These are phyloP conservation scores for Myrmophylax atrothorax DNA, from an alignment of 2,113 vertebrate species.

Conservation along the genomic window DNA sequence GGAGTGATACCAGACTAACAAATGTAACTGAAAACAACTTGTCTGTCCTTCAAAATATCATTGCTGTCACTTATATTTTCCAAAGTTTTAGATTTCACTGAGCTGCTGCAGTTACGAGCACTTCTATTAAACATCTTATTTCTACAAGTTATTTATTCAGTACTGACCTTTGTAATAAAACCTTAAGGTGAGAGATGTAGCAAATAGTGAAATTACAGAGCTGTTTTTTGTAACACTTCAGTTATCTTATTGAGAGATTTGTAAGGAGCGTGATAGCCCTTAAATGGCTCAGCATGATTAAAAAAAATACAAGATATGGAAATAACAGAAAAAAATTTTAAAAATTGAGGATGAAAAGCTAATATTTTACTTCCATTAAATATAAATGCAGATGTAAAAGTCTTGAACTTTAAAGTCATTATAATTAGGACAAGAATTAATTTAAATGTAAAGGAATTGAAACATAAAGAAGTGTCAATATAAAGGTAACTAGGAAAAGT, in stretches of 20 bases:
- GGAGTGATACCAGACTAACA: background rate
- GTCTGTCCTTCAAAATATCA: conserved; percentile 14
- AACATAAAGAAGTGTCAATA: background rate
- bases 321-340: background rate
- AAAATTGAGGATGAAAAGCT: background rate
- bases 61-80: conserved; percentile 25
- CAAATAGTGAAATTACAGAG: conserved; percentile 48
- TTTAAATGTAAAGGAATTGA: background rate
- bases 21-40: background rate
- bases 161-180: conserved; percentile 68
- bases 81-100: conserved; percentile 6
- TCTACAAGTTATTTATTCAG: conserved; percentile 63
- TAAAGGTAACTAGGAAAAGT: background rate
- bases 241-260: conserved; percentile 43
- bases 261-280: background rate
- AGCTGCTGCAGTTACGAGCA: background rate
- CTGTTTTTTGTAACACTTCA: conserved; percentile 51
- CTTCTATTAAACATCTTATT: conserved; percentile 60
- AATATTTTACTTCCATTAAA: conserved; percentile 1
- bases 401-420: background rate
- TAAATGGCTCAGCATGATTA: background rate
- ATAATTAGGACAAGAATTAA: background rate
- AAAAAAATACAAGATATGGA: background rate
- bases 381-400: background rate
- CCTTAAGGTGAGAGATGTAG: conserved; percentile 43